Conservation (phyloP, 2,113 vertebrate genomes). For the Hipposideros armiger region DNA sequence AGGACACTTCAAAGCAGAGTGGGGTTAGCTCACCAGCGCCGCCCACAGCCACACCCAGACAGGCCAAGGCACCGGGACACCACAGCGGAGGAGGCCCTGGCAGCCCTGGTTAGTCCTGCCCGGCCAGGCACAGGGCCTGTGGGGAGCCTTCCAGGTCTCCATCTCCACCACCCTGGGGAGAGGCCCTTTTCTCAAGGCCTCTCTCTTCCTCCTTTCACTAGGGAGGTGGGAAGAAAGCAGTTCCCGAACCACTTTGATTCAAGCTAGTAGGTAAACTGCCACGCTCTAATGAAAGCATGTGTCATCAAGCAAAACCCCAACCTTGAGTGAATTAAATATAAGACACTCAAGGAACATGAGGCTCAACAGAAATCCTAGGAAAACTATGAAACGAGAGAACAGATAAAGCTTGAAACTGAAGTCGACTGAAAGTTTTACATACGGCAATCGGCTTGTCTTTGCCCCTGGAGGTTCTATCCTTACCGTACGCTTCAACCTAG, state of each 20-base stretch:
- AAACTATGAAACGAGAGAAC: constrained; percentile 77
- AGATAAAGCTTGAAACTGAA: constrained; percentile 87
- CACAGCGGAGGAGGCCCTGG: constrained; percentile 70
- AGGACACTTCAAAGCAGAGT: constrained; percentile 78
- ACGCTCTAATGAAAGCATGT: constrained; percentile 33
- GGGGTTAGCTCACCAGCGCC: constrained; percentile 82
- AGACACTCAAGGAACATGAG: constrained; percentile 66
- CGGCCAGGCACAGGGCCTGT: background rate
- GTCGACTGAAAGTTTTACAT: constrained; percentile 87
- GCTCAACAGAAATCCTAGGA: constrained; percentile 80
- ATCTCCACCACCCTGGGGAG: constrained; percentile 23
- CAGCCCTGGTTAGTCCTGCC: constrained; percentile 82
- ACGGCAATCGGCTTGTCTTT: constrained; percentile 89
- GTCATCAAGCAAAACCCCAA: constrained; percentile 50
- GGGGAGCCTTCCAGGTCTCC: background rate
- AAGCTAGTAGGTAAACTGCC: background rate
- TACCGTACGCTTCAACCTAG: constrained; percentile 90
- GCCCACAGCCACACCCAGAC: constrained; percentile 70
- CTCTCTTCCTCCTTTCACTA: constrained; percentile 7
- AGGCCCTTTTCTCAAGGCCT: background rate
- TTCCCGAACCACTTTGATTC: constrained; percentile 10
- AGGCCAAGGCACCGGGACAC: constrained; percentile 72
- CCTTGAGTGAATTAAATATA: constrained; percentile 69
- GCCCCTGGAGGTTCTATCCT: constrained; percentile 88
- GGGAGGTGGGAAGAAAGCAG: constrained; percentile 5